Conservation (phyloP, 2,113 vertebrate genomes). For the Maccullochella peelii region DNA sequence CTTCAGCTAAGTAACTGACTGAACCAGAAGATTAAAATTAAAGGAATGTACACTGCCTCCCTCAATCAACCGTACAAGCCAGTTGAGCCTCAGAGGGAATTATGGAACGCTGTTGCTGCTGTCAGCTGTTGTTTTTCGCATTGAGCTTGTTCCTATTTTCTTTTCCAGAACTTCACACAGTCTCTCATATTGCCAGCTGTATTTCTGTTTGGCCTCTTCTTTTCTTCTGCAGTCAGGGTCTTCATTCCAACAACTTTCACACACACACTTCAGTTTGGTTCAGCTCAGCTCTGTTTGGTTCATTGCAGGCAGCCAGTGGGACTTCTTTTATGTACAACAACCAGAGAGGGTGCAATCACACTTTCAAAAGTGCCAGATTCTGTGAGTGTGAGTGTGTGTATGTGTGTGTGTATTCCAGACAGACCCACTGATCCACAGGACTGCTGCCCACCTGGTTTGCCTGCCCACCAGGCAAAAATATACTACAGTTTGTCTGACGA, state of each 20-base stretch:
- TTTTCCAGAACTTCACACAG: slow-evolving; percentile 5
- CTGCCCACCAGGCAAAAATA: slow-evolving; percentile 39
- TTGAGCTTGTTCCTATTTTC: slow-evolving; percentile 17
- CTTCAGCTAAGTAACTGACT: slow-evolving; percentile 42
- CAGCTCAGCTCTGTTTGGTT: slow-evolving; percentile 58
- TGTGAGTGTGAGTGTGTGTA: slow-evolving; percentile 40
- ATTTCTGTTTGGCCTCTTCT: slow-evolving; percentile 34
- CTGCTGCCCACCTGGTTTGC: slow-evolving; percentile 44
- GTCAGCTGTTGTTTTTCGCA: slow-evolving; percentile 30
- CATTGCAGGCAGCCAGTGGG: slow-evolving; percentile 63
- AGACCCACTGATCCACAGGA: slow-evolving; percentile 48
- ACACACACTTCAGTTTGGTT: slow-evolving; percentile 52
- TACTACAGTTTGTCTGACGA: slow-evolving; percentile 36
- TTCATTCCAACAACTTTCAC: slow-evolving; percentile 1
- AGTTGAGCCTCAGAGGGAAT: slow-evolving; percentile 27
- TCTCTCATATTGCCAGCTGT: slow-evolving; percentile 14
- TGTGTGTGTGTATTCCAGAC: slow-evolving; percentile 38
- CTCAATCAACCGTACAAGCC: slow-evolving; percentile 33
- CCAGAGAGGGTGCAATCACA: slow-evolving; percentile 50
- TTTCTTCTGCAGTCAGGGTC: slow-evolving; percentile 13
- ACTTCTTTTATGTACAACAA: slow-evolving; percentile 70
- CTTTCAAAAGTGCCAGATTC: slow-evolving; percentile 48
- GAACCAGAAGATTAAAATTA: slow-evolving; percentile 51
- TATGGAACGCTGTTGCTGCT: slow-evolving; percentile 39
- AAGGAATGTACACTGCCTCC: slow-evolving; percentile 65